Evolutionary conservation across 2,797 vertebrate species (phyloP), one percentile per base, ranked within the genome.

Genomic region (Propithecus deckenii): DNA sequence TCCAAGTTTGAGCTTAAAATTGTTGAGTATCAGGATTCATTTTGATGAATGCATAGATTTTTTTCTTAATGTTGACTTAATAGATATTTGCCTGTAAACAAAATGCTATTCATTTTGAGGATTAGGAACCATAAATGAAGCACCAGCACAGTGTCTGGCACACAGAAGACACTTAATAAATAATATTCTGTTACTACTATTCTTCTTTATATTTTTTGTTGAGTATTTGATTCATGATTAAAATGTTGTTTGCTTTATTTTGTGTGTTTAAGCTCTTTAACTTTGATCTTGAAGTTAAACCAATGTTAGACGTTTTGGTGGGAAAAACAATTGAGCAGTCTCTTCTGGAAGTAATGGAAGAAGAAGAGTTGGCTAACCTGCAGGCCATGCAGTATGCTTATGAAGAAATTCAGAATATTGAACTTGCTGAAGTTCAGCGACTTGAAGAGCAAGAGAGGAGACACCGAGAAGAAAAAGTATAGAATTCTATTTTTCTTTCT

Each of bases 321-420:
- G 99, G 99, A 1, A 99, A 99, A 98, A 99, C 98, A 0, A 98
- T 99, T 41, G 99, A 99, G 92, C 99, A 99, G 98, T 98, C 99
- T 28, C 98, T 99, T 94, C 97, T 99, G 97, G 99, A 99, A 97
- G 99, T 99, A 83, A 99, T 99, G 99, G 99, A 99, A 95, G 99
- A 99, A 94, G 99, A 99, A 78, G 99, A 99, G 98, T 97, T 99
- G 97, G 99, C 99, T 61, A 98, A 93, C 52, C 98, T 99, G 72
- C 97, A 80, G 92, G 98, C 98, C 28, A 99, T 98, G 88, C 99
- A 99, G 97, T 96, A 96, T 2, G 98, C 97, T 0, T 99, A 99
- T 0, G 95, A 98, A 30, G 99, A 99, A 97, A 98, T 99, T 38
- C 98, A 99, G 18, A 99, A 99, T 0, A 98, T 98, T 0, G 99